Evolutionary conservation across 2,797 vertebrate species (phyloP).

Genomic region (Artibeus jamaicensis): DNA sequence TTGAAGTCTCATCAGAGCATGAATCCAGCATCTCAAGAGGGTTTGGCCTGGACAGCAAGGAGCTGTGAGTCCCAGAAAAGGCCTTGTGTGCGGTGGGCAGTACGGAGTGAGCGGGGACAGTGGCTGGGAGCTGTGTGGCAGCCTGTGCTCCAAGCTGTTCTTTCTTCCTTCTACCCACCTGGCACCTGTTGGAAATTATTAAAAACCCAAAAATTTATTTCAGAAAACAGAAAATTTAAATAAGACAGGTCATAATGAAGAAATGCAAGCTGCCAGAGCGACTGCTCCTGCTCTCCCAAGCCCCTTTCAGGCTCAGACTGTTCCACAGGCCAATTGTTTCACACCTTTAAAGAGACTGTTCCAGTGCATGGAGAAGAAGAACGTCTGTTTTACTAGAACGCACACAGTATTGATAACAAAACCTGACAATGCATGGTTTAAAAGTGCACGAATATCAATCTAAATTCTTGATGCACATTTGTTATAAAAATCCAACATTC

Average conservation of each 20-base stretch:
- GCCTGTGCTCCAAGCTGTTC: fast-evolving
- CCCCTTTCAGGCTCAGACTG: neutral
- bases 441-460: neutral
- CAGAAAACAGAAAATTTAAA: neutral
- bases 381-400: neutral
- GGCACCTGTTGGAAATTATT: neutral
- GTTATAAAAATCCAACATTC: neutral
- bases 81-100: neutral
- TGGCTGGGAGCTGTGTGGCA: neutral
- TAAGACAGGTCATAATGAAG: neutral
- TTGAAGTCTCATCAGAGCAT: neutral
- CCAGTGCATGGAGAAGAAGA: no score
- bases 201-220: neutral
- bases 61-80: neutral
- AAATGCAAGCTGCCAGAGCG: neutral
- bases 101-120: neutral
- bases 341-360: neutral
- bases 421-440: neutral
- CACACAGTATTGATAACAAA: neutral
- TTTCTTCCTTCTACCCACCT: neutral
- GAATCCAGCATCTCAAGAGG: neutral
- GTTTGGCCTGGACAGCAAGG: neutral
- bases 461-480: neutral
- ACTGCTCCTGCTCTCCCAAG: fast-evolving
- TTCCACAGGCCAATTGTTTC: neutral